phyloP scores from a whole-genome alignment of 2,888 invertebrate genomes.

The Rotaria magnacalcarata region DNA sequence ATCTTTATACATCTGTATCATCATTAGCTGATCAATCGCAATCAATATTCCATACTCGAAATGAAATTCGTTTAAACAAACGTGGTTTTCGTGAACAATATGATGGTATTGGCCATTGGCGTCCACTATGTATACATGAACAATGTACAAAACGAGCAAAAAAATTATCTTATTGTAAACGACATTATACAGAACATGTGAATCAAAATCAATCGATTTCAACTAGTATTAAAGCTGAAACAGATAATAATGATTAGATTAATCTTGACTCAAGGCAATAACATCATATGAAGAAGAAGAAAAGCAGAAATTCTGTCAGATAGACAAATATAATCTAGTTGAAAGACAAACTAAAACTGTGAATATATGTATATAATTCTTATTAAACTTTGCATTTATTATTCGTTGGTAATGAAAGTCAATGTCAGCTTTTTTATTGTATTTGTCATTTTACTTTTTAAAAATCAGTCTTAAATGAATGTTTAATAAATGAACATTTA shows the following conservation, averaged over 20 bases:
- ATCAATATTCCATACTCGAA: background rate
- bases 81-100: constrained; percentile 6
- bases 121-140: background rate
- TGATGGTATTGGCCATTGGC: constrained; percentile 27
- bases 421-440: background rate
- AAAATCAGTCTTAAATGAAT: too few relatives aligned
- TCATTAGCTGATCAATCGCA: background rate
- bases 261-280: background rate
- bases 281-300: background rate
- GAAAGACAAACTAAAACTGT: background rate
- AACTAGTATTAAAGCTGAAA: background rate
- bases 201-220: background rate
- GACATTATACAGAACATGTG: background rate
- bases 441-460: background rate
- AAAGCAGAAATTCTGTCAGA: background rate
- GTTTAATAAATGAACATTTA: too few relatives aligned
- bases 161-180: constrained; percentile 10
- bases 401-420: background rate
- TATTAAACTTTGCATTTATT: background rate
- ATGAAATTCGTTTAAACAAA: constrained; percentile 31
- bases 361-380: background rate
- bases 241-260: background rate
- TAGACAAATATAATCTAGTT: background rate
- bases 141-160: constrained; percentile 17
- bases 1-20: background rate